Evolutionary conservation across 2,113 vertebrate genomes (phyloP), one percentile per base, ranked within the genome.

Genomic region (Thunnus thynnus): DNA sequence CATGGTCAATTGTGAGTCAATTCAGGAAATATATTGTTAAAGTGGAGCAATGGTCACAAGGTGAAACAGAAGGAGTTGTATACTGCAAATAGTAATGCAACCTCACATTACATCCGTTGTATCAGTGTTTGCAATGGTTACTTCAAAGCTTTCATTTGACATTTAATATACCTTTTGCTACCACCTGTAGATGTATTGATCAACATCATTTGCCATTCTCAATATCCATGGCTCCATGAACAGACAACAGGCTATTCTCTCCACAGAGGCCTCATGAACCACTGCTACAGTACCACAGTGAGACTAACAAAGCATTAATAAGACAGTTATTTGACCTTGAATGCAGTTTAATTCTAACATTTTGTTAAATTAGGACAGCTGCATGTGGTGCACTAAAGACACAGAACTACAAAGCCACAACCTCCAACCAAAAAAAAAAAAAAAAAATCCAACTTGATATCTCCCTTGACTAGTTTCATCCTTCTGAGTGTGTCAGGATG

Each of bases 261-360:
- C 41, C 48, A 8, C 14, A 50, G 66, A 79, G 18, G 61, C 52
- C 16, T 66, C 9, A 18, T 12, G 32, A 22, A 17, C 25, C 13
- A 47, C 32, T 66, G 67, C 13, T 56, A 14, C 14, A 7, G 27
- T 32, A 18, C 32, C 52, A 66, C 27, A 3, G 50, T 20, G 68
- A 55, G 55, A 76, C 8, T 44, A 57, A 70, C 44, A 61, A 22
- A 36, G 22, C 36, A 16, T 41, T 73, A 64, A 66, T 58, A 50
- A 78, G 48, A 44, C 11, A 44, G 55, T 56, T 51, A 65, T 71
- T 30, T 62, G 62, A 74, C 55, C 51, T 48, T 2, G 1, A 76
- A 44, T n/a, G 52, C 20, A 25, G 52, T 50, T 70, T 74, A 30
- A 51, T 62, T 50, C 8, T 51, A 20, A 54, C 9, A 70, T 25